These are phyloP conservation scores for Gallinago paraguaiae DNA, from an alignment of 2,113 vertebrate genomes.

Conservation along the genomic window DNA sequence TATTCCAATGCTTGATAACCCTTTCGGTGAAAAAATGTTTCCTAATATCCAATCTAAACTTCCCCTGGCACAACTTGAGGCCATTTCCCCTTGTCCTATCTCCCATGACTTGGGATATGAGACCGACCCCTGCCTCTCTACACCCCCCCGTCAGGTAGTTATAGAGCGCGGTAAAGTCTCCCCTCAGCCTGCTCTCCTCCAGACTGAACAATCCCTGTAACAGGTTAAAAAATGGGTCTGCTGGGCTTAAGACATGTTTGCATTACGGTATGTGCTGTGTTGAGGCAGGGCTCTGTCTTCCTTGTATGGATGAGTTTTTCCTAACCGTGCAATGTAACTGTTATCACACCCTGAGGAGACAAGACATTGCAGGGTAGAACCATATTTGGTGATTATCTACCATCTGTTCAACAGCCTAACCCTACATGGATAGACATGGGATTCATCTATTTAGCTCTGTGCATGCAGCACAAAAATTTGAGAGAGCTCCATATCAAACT, in stretches of 20 bases:
- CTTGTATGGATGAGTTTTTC: not conserved
- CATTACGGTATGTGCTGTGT: not conserved
- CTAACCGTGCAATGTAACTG: not conserved
- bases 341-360: not conserved
- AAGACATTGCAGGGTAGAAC: not conserved
- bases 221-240: not conserved
- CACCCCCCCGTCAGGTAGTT: too few relatives aligned
- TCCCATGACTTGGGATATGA: too few relatives aligned
- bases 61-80: too few relatives aligned
- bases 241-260: not conserved
- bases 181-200: too few relatives aligned
- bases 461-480: not conserved
- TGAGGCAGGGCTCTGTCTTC: not conserved
- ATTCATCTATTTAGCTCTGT: not conserved
- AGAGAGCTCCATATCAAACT: not conserved
- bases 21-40: too few relatives aligned
- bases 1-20: too few relatives aligned
- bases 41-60: too few relatives aligned
- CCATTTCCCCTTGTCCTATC: too few relatives aligned
- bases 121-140: too few relatives aligned
- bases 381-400: not conserved
- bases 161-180: too few relatives aligned
- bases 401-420: not conserved
- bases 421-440: not conserved
- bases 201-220: not conserved